These are phyloP conservation scores for Homalodisca vitripennis DNA, from an alignment of 1,140 invertebrate species.

Conservation along the genomic window DNA sequence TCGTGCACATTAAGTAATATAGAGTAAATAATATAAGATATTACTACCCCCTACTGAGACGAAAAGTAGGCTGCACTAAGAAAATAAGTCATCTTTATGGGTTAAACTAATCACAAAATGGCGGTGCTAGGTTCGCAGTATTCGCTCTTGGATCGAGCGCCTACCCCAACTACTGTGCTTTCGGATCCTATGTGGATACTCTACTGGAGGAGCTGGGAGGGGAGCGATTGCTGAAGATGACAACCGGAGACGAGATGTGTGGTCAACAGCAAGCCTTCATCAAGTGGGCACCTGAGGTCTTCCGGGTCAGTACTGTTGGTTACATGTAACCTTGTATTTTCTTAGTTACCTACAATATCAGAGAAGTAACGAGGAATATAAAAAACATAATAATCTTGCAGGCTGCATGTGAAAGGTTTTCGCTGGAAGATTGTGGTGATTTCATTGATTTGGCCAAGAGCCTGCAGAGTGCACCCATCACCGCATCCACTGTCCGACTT, in stretches of 20 bases:
- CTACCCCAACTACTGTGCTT: conserved; percentile 96
- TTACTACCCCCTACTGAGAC: no score
- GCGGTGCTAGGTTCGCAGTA: conserved; percentile 90
- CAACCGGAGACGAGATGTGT: conserved; percentile 90
- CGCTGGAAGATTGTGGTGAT: conserved; percentile 80
- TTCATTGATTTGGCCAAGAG: conserved; percentile 73
- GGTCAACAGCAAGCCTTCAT: conserved; percentile 94
- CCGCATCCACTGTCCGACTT: conserved; percentile 77
- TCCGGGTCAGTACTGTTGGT: conserved; percentile 72
- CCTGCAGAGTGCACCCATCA: conserved; percentile 73
- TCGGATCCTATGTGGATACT: conserved; percentile 91
- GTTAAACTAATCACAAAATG: no score
- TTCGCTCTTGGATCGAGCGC: conserved; percentile 94
- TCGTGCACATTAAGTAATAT: no score
- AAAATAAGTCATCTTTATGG: no score
- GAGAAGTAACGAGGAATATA: no score
- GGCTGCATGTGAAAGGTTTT: conserved; percentile 93
- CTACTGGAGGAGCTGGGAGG: conserved; percentile 86
- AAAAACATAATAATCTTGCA: no score
- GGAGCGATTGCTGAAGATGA: conserved; percentile 77
- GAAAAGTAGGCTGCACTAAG: no score
- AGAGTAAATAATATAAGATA: no score
- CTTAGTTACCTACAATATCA: no score
- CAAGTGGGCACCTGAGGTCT: conserved; percentile 89
- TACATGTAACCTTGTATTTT: no score